Evolutionary conservation across 2,113 vertebrate species (phyloP).

Genomic region (Xerus inauris): DNA sequence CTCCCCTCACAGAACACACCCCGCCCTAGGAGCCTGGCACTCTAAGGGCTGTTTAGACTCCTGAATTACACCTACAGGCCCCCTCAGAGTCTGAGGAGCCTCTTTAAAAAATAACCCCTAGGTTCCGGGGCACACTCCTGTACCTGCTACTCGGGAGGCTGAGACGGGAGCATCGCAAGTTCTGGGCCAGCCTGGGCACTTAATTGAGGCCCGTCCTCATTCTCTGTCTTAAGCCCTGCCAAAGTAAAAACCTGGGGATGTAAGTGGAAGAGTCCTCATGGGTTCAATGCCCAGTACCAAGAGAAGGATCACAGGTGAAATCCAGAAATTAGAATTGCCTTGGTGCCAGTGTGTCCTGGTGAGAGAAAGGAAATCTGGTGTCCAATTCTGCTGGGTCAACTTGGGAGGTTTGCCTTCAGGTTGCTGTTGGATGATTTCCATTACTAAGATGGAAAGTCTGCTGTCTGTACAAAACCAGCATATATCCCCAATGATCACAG

Average conservation of each 20-base stretch:
- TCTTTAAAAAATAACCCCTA: not conserved
- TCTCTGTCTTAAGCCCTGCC: too few relatives aligned
- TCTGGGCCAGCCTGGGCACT: not conserved
- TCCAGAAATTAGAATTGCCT: constrained; percentile 37
- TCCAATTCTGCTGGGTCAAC: not conserved
- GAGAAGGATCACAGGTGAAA: not conserved
- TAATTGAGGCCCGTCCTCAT: not conserved
- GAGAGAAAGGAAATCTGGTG: not conserved
- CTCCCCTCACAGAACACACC: not conserved
- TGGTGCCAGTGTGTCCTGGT: not conserved
- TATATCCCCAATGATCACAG: not conserved
- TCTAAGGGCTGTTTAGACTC: too few relatives aligned
- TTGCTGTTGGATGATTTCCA: not conserved
- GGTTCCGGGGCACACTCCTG: too few relatives aligned
- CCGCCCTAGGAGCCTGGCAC: not conserved
- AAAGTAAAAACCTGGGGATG: not conserved
- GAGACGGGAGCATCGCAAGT: not conserved
- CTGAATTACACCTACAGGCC: not conserved
- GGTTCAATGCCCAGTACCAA: not conserved
- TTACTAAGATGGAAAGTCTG: not conserved
- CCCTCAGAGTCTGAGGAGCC: not conserved
- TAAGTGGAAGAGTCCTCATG: not conserved
- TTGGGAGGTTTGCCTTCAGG: not conserved
- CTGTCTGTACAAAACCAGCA: not conserved
- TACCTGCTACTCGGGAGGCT: not conserved